A percentile compares a stretch with the other conserved stretches of the same genome.
phyloP scores from a whole-genome alignment of 2,113 vertebrate species.

The Ellobius talpinus region DNA sequence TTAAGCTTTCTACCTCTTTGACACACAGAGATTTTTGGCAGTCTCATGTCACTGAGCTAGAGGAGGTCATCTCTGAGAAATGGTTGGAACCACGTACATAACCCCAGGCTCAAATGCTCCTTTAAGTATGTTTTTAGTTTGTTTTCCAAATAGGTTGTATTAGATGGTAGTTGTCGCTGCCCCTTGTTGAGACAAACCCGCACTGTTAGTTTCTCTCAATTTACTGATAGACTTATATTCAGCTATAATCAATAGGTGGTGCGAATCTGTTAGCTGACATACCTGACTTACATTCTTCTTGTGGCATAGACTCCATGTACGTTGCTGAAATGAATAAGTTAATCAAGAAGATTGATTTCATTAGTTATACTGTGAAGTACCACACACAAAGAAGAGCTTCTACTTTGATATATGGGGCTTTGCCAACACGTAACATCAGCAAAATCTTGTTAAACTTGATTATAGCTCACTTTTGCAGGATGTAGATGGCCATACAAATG shows the following conservation, averaged over 20 bases:
- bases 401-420: background rate
- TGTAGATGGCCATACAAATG: background rate
- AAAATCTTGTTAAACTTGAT: constrained; percentile 1
- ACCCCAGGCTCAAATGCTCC: background rate
- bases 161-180: background rate
- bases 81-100: background rate
- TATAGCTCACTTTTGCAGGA: background rate
- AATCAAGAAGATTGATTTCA: background rate
- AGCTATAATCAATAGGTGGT: background rate
- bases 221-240: background rate
- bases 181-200: background rate
- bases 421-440: background rate
- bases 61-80: background rate
- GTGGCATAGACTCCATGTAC: background rate
- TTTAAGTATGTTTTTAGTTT: background rate
- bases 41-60: background rate
- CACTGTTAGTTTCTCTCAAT: background rate
- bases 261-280: background rate
- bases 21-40: background rate
- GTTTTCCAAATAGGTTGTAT: background rate
- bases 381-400: background rate
- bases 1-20: background rate
- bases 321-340: background rate
- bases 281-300: background rate
- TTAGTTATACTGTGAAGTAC: background rate